Conservation (phyloP, 2,888 invertebrate genomes). For the Tridacna gigas region DNA sequence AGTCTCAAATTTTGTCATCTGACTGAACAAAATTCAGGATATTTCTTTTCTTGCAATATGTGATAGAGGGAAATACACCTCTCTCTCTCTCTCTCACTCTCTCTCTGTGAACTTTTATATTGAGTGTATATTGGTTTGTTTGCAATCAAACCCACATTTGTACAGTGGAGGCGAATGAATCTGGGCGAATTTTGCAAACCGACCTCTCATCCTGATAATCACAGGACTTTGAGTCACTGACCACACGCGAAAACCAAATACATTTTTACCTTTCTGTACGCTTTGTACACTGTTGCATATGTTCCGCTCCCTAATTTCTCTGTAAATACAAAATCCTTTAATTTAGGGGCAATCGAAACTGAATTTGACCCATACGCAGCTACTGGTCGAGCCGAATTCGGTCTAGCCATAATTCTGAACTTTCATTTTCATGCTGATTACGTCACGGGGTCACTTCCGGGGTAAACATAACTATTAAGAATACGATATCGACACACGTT, state of each 20-base stretch:
- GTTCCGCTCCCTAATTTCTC: constrained; percentile 91
- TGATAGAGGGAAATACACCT: too few species aligned
- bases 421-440: constrained; percentile 17
- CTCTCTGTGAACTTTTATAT: too few species aligned
- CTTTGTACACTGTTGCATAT: constrained; percentile 94
- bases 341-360: constrained; percentile 62
- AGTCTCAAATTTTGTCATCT: too few species aligned
- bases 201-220: too few species aligned
- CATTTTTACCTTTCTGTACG: constrained; percentile 88
- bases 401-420: constrained; percentile 22
- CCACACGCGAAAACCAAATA: constrained; percentile 48
- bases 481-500: background rate
- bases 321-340: constrained; percentile 81
- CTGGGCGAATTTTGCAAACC: too few species aligned
- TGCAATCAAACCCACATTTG: too few species aligned
- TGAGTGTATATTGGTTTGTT: too few species aligned
- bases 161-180: too few species aligned
- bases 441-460: constrained; percentile 16
- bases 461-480: background rate
- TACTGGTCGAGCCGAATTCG: constrained; percentile 34
- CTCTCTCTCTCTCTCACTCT: too few species aligned
- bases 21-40: too few species aligned
- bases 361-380: constrained; percentile 28
- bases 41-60: too few species aligned
- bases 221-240: too few species aligned